A percentile compares a stretch with the other conserved stretches of the same genome.
phyloP scores from a whole-genome alignment of 2,113 vertebrate genomes.

The Stegostoma tigrinum region DNA sequence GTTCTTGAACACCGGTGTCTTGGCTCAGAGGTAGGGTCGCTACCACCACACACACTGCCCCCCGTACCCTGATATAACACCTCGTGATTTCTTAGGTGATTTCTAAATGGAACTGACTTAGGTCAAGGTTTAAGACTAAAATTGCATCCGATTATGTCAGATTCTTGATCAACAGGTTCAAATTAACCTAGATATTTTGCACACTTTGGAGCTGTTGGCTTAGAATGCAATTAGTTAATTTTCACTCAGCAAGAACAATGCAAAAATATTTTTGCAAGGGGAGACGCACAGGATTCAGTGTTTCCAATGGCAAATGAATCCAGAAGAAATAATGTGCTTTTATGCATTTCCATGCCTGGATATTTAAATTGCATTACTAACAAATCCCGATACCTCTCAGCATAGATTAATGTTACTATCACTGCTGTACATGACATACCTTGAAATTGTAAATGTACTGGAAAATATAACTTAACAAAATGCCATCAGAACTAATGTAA shows the following conservation, averaged over 20 bases:
- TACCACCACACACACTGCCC: too few species aligned
- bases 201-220: not conserved
- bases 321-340: not conserved
- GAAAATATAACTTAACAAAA: not conserved
- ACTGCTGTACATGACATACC: not conserved
- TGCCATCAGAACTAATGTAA: not conserved
- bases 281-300: not conserved
- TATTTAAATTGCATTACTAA: constrained; percentile 1
- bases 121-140: too few species aligned
- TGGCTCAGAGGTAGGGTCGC: too few species aligned
- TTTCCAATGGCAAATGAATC: not conserved
- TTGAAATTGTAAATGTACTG: constrained; percentile 19
- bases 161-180: not conserved
- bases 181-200: not conserved
- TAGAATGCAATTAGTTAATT: not conserved
- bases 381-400: not conserved
- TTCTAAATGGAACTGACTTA: not conserved
- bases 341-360: not conserved
- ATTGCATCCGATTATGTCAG: not conserved
- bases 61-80: not conserved
- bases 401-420: not conserved
- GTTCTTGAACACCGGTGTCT: too few species aligned
- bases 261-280: not conserved
- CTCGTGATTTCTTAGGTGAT: not conserved
- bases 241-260: not conserved